Evolutionary conservation across 2,888 invertebrate species (phyloP).

Genomic region (Acleris cristana): DNA sequence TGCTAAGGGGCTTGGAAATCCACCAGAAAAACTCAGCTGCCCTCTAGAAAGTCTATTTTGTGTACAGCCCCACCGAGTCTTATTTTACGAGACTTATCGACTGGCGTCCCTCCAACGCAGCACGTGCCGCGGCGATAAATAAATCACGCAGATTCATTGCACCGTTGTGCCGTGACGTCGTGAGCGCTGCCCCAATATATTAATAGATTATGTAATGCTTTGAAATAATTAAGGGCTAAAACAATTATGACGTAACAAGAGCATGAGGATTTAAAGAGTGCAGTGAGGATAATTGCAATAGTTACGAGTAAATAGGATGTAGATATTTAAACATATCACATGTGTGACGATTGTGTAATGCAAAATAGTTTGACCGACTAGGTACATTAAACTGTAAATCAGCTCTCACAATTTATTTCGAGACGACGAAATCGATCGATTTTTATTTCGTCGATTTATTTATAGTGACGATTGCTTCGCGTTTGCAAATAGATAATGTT

Average conservation of each 20-base stretch:
- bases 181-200: conserved; percentile 34
- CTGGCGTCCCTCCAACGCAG: conserved; percentile 34
- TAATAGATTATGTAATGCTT: conserved; percentile 31
- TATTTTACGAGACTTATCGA: conserved; percentile 31
- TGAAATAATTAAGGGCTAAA: conserved; percentile 18
- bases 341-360: no score
- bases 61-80: conserved; percentile 20
- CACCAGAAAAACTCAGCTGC: conserved; percentile 4
- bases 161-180: conserved; percentile 28
- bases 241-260: neutral
- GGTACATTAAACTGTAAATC: no score
- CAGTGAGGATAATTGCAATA: no score
- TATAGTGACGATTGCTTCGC: no score
- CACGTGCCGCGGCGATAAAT: conserved; percentile 37
- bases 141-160: conserved; percentile 40
- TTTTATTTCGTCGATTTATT: no score
- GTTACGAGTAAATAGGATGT: no score
- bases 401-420: no score
- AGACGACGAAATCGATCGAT: no score
- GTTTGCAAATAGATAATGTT: no score
- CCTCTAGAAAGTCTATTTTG: conserved; percentile 25
- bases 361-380: no score
- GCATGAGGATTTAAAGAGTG: no score
- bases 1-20: conserved; percentile 2
- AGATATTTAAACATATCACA: no score